Evolutionary conservation across 2,888 invertebrate genomes (phyloP), one percentile per base, ranked within the genome.

Genomic region (Euspilapteryx auroguttella): DNA sequence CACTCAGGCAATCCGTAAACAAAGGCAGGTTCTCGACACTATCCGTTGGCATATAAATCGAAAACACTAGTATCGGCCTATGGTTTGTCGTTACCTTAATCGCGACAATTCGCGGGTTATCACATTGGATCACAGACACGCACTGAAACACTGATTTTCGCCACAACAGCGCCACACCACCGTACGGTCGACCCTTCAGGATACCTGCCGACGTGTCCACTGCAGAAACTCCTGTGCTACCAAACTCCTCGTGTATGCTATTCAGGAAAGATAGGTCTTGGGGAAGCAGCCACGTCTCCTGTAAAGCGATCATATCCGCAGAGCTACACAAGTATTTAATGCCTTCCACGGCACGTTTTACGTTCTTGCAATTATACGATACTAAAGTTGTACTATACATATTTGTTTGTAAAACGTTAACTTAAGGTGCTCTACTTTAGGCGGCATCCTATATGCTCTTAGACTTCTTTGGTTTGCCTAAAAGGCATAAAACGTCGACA

Each of bases 1-100:
- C 24, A 21, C 34, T 15, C 10, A 36, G 11, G 21, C 31, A 31
- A 3, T 22, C 14, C 1, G 31, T 25, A 20, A 35, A 35, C 12
- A 26, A 14, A 3, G 28, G 13, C n/a, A 15, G 14, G 12, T 21
- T 27, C 14, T 22, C 30, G 14, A 1, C 10, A 23, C 14, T 15
- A n/a, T 22, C 27, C 23, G 12, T 25, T 14, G 14, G 9, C 15
- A 12, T 24, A 12, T 12, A 29, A 29, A 9, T 24, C 20, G 2
- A 2, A 4, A 13, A 15, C 12, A 6, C 20, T 20, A 9, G 20
- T 10, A 6, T 3, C 17, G 3, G 24, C 17, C n/a, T 12, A 24
- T 3, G 15, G 13, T 12, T 25, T 12, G 9, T 29, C 29, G 9
- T 29, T 24, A 17, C n/a, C 21, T 8, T 5, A 6, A 17, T 17